Percentiles rank a stretch among this genome's conserved stretches.
Evolutionary conservation across 2,797 vertebrate genomes (phyloP).

Genomic region (Stomatorhinus walkeri): DNA sequence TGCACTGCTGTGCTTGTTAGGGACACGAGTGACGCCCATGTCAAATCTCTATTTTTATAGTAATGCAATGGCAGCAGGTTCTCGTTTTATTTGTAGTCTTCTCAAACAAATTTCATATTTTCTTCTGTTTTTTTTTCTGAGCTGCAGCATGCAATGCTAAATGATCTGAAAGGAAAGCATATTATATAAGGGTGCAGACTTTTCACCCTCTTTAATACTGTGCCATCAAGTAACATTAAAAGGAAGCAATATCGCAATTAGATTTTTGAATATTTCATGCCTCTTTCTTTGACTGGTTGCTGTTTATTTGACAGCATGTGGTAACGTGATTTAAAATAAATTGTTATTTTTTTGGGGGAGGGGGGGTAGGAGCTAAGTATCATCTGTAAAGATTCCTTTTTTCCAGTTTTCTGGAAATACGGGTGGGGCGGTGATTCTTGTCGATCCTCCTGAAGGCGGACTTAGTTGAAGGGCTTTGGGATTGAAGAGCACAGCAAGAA

Average conservation of each 20-base stretch:
- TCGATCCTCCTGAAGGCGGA: background rate
- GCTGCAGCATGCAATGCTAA: background rate
- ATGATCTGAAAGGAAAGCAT: background rate
- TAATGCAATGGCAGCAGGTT: background rate
- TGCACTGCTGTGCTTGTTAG: slow-evolving; percentile 5
- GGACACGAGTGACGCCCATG: background rate
- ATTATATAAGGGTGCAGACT: background rate
- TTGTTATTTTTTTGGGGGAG: background rate
- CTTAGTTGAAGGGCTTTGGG: background rate
- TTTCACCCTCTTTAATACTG: background rate
- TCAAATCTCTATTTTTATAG: slow-evolving; percentile 14
- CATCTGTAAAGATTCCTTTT: background rate
- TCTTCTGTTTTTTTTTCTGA: background rate
- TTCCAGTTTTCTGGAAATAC: background rate
- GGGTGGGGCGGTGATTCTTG: background rate
- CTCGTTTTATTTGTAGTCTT: background rate
- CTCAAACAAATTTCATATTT: slow-evolving; percentile 1
- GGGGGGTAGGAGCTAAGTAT: background rate
- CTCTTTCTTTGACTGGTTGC: background rate
- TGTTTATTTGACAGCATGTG: background rate
- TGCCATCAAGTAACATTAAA: background rate
- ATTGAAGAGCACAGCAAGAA: background rate
- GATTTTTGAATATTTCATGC: background rate
- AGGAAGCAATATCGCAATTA: background rate
- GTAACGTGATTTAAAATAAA: background rate